Base-by-base conservation (phyloP, 2,888 invertebrate genomes). In the Hyposoter didymator region DNA sequence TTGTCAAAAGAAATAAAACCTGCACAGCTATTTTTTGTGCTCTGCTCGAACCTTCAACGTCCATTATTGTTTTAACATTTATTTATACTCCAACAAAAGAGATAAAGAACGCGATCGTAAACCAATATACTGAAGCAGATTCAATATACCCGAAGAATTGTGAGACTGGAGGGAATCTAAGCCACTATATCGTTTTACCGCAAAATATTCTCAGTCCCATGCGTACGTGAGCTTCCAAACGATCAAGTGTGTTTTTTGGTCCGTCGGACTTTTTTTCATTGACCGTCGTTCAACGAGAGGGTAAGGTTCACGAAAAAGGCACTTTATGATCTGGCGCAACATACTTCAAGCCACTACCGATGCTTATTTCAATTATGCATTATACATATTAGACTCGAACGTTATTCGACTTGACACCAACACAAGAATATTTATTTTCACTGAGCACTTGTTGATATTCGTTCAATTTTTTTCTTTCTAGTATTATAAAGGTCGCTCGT, bases 71-170 rank as follows among this genome's bases (percentile, higher is more conserved):
- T 67, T 78, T n/a, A 12, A 22, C 10, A 67, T 67, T 78, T 78
- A 78, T 78, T 78, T 67, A 78, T 67, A 64, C 39, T 47, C 52
- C 35, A 62, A 12, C 14, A 28, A 28, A 52, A 49, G 28, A 19
- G 8, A 19, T 62, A 43, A 43, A 59, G 28, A 28, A 12, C 5
- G 12, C 14, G 59, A 43, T 66, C 73, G 80, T 55, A 14, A 73
- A 80, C 55, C 64, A 62, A 79, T 62, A 79, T 80, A n/a, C n/a
- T 73, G 52, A 62, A 64, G n/a, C n/a, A n/a, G 49, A 70, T 79
- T 79, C 78, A 79, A 72, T 72, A 70, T 70, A n/a, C n/a, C 12
- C 49, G 78, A 62, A 47, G 47, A 47, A 69, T 69, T 45, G 19
- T 47, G 59, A 59, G 17, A 47, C 64, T 32, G 47, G n/a, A 47